Base-by-base conservation (phyloP, 2,888 invertebrate species). In the Tachina fera region DNA sequence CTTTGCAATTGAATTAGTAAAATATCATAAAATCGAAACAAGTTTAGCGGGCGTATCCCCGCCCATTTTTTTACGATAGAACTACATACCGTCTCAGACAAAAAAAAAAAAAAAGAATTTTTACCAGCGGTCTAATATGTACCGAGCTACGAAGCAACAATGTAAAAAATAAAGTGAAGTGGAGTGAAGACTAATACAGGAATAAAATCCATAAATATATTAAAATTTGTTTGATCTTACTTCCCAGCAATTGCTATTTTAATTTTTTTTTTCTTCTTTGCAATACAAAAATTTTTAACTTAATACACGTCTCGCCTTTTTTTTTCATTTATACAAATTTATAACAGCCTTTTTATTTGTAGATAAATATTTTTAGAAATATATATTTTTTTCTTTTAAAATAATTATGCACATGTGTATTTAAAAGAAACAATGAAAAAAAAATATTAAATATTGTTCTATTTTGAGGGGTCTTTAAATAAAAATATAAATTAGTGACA, bases 331-430 rank as follows among this genome's bases (percentile, higher is more conserved):
- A 31, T 58, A 58, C 14, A 58, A 22, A n/a, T 58, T 58, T 58
- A 31, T 31, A 58, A 13, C 58, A 58, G 31, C 10, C 14, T 58
- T 14, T 58, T 31, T 31, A 19, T 61, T 61, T 16, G 41, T 10
- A 9, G 61, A 61, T 63, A 31, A 31, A 6, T 31, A 45, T 63
- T 63, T 63, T 63, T 45, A 63, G 63, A 63, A 13, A 45, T 8
- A 45, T 45, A 39, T 31, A 51, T 49, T 68, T 16, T 68, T 19
- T 53, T 19, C 19, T 47, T 47, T 19, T 22, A 49, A 67, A 67
- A 49, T 47, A 22, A 58, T 31, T 22, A 5, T 58, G 9, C 13
- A 58, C 58, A 31, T 58, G 58, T 31, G 31, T 58, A n/a, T 31
- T 22, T 31, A 58, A 22, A 22, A 58, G 58, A 53, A 53, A 53